Conservation (phyloP, 2,888 invertebrate species). For the Nematopogon swammerdamellus region DNA sequence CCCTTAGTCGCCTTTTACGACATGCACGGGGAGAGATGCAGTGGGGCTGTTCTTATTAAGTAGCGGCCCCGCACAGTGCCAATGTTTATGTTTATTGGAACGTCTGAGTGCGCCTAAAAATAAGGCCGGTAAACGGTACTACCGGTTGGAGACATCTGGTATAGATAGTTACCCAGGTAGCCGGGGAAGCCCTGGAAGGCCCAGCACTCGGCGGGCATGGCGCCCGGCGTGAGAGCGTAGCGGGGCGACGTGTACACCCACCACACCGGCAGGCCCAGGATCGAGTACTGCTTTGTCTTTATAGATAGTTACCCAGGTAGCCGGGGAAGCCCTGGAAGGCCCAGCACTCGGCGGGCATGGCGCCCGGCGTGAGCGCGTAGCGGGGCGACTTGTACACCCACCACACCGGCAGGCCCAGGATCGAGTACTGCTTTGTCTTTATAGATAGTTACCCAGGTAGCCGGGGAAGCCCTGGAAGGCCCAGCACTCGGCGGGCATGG, state of each 20-base stretch:
- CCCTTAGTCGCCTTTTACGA: too few relatives aligned
- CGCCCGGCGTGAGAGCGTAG: conserved; percentile 80
- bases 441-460: conserved; percentile 58
- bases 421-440: conserved; percentile 74
- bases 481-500: conserved; percentile 95
- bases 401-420: conserved; percentile 89
- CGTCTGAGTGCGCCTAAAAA: too few relatives aligned
- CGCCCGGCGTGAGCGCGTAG: conserved; percentile 80
- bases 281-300: conserved; percentile 74
- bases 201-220: conserved; percentile 95
- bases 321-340: conserved; percentile 92
- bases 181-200: conserved; percentile 92
- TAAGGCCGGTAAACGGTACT: too few relatives aligned
- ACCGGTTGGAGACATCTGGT: too few relatives aligned
- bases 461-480: conserved; percentile 92
- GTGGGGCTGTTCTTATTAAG: too few relatives aligned
- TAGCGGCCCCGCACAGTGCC: too few relatives aligned
- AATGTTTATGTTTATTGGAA: too few relatives aligned
- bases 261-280: conserved; percentile 89
- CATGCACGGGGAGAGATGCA: too few relatives aligned
- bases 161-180: conserved; percentile 62
- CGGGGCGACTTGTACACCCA: conserved; percentile 83
- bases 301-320: conserved; percentile 58
- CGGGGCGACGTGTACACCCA: conserved; percentile 83
- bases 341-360: conserved; percentile 95